Conservation (phyloP, 2,888 invertebrate species). For the Nezara viridula region DNA sequence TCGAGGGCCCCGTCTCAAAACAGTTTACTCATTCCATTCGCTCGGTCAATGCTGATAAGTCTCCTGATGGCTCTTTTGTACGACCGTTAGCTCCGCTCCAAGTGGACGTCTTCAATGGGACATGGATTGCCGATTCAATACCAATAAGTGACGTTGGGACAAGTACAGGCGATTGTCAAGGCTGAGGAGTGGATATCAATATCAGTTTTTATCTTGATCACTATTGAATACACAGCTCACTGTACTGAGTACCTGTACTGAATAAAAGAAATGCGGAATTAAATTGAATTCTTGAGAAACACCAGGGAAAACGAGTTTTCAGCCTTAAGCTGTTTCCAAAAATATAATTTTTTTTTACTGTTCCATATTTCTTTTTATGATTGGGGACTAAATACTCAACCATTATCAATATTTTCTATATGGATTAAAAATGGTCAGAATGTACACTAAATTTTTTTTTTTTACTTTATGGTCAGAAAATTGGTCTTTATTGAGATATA, state of each 20-base stretch:
- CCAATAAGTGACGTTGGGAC: constrained; percentile 12
- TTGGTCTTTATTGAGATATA: no score
- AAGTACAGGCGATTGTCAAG: neutral
- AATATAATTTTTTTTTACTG: no score
- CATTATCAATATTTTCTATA: no score
- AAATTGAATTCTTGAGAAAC: no score
- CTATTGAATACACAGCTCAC: neutral
- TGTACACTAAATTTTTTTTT: no score
- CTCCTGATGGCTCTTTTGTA: constrained; percentile 25
- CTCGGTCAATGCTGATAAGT: constrained; percentile 16
- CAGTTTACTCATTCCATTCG: constrained; percentile 30
- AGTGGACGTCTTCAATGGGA: neutral
- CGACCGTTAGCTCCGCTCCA: neutral
- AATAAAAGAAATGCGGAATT: no score
- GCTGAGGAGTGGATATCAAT: neutral
- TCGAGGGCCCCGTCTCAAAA: constrained; percentile 21
- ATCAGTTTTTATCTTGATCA: neutral
- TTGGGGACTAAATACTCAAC: no score
- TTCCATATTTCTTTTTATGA: no score
- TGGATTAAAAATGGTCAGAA: no score
- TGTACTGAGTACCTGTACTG: neutral
- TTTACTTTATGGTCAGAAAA: no score
- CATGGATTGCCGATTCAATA: neutral
- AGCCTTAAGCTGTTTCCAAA: no score
- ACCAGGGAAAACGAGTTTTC: no score